These are phyloP conservation scores for Odocoileus hemionus DNA, from an alignment of 2,113 vertebrate species.

Conservation along the genomic window DNA sequence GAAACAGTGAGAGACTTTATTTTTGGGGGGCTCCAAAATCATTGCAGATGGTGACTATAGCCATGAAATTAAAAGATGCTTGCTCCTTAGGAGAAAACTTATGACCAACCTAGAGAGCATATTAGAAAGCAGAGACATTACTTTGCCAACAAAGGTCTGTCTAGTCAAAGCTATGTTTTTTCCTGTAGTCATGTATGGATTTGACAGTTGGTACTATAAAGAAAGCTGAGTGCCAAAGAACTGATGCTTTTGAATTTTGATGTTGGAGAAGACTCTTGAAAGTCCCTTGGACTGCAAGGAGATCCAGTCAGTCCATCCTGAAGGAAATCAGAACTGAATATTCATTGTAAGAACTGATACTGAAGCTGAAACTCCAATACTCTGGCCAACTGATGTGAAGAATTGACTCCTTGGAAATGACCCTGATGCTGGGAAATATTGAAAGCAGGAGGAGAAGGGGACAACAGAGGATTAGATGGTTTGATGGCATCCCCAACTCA, in stretches of 20 bases:
- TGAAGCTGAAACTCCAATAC: not conserved
- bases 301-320: not conserved
- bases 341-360: not conserved
- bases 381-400: not conserved
- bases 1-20: not conserved
- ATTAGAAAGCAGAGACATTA: not conserved
- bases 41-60: not conserved
- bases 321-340: not conserved
- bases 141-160: not conserved
- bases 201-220: not conserved
- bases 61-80: not conserved
- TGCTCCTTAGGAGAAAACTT: not conserved
- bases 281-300: not conserved
- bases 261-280: not conserved
- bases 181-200: not conserved
- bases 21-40: not conserved
- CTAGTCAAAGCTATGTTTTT: not conserved
- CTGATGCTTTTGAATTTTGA: not conserved
- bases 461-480: not conserved
- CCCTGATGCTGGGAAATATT: not conserved
- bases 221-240: not conserved
- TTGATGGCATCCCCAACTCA: not conserved
- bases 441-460: not conserved
- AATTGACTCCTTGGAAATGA: not conserved
- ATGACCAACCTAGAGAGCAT: not conserved